Percentiles rank a stretch among this genome's conserved stretches.
Conservation (phyloP, 2,888 invertebrate species). For the Drosophila austrosaltans region DNA sequence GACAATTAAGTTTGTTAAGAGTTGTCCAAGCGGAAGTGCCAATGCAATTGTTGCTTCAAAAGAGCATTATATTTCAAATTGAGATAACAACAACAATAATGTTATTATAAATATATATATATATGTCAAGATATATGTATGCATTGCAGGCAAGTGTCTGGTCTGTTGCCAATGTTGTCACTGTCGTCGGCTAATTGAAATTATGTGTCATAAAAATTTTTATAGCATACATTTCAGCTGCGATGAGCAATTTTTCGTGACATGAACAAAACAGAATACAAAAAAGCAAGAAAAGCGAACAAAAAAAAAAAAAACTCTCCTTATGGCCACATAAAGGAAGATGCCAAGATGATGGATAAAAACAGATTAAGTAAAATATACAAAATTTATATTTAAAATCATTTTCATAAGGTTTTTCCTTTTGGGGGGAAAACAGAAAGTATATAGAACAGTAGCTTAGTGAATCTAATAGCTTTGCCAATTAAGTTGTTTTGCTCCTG, state of each 20-base stretch:
- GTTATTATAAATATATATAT: neutral
- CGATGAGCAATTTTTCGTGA: constrained; percentile 23
- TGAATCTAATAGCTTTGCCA: neutral
- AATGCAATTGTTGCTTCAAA: constrained; percentile 33
- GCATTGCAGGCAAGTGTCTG: constrained; percentile 4
- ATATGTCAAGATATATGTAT: neutral
- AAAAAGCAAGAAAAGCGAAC: neutral
- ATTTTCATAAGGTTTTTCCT: neutral
- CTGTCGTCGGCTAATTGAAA: constrained; percentile 30
- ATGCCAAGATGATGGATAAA: constrained; percentile 8
- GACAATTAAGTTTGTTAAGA: constrained; percentile 35
- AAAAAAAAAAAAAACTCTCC: neutral
- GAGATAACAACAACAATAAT: neutral
- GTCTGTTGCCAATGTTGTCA: constrained; percentile 4
- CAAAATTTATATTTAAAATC: neutral
- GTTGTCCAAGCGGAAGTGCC: constrained; percentile 17
- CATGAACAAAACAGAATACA: neutral
- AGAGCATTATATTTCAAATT: constrained; percentile 27
- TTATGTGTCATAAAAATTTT: constrained; percentile 46
- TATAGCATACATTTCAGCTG: constrained; percentile 65
- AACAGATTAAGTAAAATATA: neutral
- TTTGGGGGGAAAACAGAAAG: neutral
- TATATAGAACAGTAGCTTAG: neutral
- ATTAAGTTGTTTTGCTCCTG: neutral
- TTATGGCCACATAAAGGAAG: neutral